These are phyloP conservation scores for Pandemis corylana DNA, from an alignment of 2,888 invertebrate species.

Conservation along the genomic window DNA sequence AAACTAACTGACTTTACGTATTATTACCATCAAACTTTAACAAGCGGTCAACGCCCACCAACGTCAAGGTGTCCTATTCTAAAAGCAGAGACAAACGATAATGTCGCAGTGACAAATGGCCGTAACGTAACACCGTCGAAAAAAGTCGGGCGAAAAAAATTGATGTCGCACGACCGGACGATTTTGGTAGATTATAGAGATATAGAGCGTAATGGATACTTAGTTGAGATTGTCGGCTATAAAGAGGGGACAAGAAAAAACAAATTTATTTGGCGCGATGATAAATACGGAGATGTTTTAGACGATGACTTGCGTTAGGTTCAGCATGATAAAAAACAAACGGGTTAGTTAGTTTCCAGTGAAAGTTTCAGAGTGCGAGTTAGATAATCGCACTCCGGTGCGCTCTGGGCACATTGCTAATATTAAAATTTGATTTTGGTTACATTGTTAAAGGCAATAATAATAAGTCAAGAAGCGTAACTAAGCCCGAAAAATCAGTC, in stretches of 20 bases:
- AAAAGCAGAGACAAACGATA: constrained; percentile 41
- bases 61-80: constrained; percentile 34
- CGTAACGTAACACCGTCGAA: constrained; percentile 34
- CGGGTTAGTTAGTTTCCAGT: too few species aligned
- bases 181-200: constrained; percentile 40
- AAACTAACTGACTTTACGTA: not conserved
- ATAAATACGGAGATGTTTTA: constrained; percentile 1
- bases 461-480: too few species aligned
- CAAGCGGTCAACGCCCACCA: constrained; percentile 3
- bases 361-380: too few species aligned
- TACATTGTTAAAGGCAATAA: too few species aligned
- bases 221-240: constrained; percentile 39
- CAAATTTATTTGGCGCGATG: constrained; percentile 29
- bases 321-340: not conserved
- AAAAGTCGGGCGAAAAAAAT: constrained; percentile 39
- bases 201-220: constrained; percentile 41
- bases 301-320: not conserved
- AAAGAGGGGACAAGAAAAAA: constrained; percentile 36
- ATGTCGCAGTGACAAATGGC: constrained; percentile 38
- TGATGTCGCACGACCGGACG: constrained; percentile 35
- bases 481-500: too few species aligned
- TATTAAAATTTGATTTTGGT: too few species aligned
- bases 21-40: not conserved
- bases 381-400: too few species aligned
- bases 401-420: too few species aligned